These are phyloP conservation scores for Dicaeum eximium DNA, from an alignment of 2,113 vertebrate species.

Conservation along the genomic window DNA sequence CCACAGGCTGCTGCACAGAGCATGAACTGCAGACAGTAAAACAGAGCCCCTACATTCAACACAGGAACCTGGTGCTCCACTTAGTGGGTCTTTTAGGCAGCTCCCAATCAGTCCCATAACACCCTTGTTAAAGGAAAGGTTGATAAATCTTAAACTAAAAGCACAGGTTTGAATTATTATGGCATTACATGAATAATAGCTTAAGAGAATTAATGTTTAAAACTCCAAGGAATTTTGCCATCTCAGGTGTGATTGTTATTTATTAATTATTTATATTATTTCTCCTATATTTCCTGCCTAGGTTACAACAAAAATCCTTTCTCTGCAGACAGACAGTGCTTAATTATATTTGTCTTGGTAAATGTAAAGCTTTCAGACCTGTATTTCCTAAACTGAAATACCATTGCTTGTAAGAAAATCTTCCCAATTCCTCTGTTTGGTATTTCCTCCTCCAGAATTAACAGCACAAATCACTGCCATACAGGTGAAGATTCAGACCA, in stretches of 20 bases:
- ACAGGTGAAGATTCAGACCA: not conserved
- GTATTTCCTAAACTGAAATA: not conserved
- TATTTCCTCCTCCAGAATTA: not conserved
- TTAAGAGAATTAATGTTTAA: not conserved
- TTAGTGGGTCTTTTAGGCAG: not conserved
- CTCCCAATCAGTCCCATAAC: not conserved
- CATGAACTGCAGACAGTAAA: rapidly evolving
- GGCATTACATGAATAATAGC: not conserved
- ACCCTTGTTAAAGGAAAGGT: not conserved
- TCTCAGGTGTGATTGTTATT: not conserved
- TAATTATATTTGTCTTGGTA: not conserved
- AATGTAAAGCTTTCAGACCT: not conserved
- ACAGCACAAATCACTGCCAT: not conserved
- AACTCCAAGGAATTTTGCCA: not conserved
- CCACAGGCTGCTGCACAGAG: not conserved
- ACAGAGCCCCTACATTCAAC: not conserved
- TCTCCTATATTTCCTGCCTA: not conserved
- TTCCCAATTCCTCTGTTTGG: not conserved
- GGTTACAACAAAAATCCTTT: not conserved
- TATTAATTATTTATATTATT: not conserved
- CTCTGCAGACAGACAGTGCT: not conserved
- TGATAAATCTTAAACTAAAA: not conserved
- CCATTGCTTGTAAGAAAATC: not conserved
- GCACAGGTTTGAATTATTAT: not conserved
- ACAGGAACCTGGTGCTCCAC: not conserved